Evolutionary conservation across 2,888 invertebrate species (phyloP).

Genomic region (Andrena dorsata): DNA sequence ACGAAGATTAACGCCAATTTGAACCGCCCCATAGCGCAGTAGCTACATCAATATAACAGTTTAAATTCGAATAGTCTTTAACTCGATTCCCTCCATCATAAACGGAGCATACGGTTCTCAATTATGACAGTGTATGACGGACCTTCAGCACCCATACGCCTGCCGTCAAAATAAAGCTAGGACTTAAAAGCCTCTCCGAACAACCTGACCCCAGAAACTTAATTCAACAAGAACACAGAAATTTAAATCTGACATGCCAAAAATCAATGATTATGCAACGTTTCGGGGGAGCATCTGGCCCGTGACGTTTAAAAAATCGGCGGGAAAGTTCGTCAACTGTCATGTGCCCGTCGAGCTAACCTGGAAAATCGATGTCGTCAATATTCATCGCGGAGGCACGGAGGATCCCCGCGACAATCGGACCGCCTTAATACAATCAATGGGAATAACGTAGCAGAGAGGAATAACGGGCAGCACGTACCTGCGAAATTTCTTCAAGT

Average conservation of each 20-base stretch:
- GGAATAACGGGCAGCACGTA: neutral
- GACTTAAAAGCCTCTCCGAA: too few relatives aligned
- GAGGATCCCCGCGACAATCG: neutral
- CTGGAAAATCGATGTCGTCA: slow-evolving; percentile 22
- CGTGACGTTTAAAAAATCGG: slow-evolving; percentile 54
- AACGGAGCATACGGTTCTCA: too few relatives aligned
- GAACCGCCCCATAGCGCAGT: neutral
- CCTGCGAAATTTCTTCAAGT: slow-evolving; percentile 27
- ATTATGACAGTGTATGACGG: too few relatives aligned
- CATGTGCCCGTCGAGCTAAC: slow-evolving; percentile 62
- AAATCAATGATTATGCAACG: slow-evolving; percentile 8
- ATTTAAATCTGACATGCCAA: slow-evolving; percentile 5
- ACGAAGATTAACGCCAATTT: slow-evolving; percentile 5
- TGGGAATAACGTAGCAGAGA: too few relatives aligned
- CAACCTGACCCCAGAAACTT: neutral
- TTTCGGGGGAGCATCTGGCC: neutral
- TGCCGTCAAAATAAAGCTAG: too few relatives aligned
- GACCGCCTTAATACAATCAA: too few relatives aligned
- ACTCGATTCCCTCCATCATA: too few relatives aligned
- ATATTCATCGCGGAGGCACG: neutral
- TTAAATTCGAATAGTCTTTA: too few relatives aligned
- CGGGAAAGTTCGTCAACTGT: slow-evolving; percentile 63
- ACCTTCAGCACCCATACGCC: too few relatives aligned
- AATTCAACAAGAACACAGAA: neutral
- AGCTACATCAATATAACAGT: too few relatives aligned